phyloP scores from a whole-genome alignment of 2,113 vertebrate genomes.

The Seriola aureovittata region DNA sequence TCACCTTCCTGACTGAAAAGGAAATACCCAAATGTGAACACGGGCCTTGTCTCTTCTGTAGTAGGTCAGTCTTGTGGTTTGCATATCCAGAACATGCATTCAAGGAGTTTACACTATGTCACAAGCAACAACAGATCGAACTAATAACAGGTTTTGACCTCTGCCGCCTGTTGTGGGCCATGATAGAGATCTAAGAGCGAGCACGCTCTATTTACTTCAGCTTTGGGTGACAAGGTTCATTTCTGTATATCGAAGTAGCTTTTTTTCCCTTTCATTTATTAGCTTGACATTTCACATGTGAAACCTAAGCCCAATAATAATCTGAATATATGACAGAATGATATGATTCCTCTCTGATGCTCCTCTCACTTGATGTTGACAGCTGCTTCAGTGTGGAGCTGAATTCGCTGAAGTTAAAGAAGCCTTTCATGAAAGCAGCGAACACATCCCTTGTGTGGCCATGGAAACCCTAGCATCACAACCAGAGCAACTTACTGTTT shows the following conservation, averaged over 20 bases:
- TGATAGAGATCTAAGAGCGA: not conserved
- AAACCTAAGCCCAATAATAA: not conserved
- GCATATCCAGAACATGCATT: too few species aligned
- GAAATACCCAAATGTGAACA: too few species aligned
- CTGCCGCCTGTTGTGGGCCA: not conserved
- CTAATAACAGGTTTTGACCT: not conserved
- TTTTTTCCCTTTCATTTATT: not conserved
- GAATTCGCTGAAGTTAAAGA: not conserved
- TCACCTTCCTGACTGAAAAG: not conserved
- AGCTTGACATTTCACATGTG: not conserved
- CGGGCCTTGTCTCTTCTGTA: too few species aligned
- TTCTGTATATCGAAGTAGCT: not conserved
- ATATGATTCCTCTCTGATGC: not conserved
- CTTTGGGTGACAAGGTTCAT: not conserved
- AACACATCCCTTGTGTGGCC: not conserved
- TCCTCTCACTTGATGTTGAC: not conserved
- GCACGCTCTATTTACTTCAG: not conserved
- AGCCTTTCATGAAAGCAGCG: not conserved
- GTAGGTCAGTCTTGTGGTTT: too few species aligned
- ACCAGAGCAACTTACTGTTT: not conserved
- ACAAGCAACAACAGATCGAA: not conserved
- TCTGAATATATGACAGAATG: not conserved
- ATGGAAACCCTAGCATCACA: not conserved
- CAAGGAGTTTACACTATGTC: too few species aligned
- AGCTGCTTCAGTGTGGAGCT: not conserved